Conservation (phyloP, 1,140 invertebrate species). For the Drosophila sulfurigaster region DNA sequence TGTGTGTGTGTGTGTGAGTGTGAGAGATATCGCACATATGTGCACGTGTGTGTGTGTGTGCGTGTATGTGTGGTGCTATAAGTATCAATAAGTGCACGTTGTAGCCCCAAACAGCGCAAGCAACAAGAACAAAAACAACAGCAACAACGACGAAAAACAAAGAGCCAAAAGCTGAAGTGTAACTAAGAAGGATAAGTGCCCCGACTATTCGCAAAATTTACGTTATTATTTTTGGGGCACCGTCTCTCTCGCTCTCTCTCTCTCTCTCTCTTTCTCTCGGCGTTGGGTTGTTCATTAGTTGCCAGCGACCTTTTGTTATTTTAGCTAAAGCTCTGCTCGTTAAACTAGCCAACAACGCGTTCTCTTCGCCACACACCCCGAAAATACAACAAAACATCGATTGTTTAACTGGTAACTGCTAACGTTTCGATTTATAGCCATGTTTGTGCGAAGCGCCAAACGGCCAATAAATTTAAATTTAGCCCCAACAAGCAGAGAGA, state of each 20-base stretch:
- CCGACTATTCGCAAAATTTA: slow-evolving; percentile 63
- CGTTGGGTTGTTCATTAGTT: slow-evolving; percentile 25
- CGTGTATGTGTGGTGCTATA: slow-evolving; percentile 66
- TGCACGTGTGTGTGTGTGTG: slow-evolving; percentile 20
- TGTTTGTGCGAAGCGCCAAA: slow-evolving; percentile 66
- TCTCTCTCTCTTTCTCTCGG: not conserved
- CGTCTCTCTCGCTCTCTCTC: not conserved
- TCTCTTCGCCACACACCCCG: too few species aligned
- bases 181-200: slow-evolving; percentile 81
- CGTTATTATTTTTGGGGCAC: slow-evolving; percentile 68
- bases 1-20: slow-evolving; percentile 23
- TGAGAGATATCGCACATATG: slow-evolving; percentile 16
- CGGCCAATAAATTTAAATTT: slow-evolving; percentile 74
- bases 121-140: slow-evolving; percentile 36
- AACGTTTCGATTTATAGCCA: slow-evolving; percentile 63
- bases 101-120: slow-evolving; percentile 33
- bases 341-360: slow-evolving; percentile 7
- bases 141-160: slow-evolving; percentile 44
- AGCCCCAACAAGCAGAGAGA: not conserved
- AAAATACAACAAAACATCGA: slow-evolving; percentile 46
- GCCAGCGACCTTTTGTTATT: slow-evolving; percentile 12
- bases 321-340: slow-evolving; percentile 2
- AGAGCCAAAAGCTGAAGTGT: slow-evolving; percentile 63
- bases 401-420: slow-evolving; percentile 59
- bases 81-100: slow-evolving; percentile 78